Conservation (phyloP, 2,888 invertebrate genomes). For the Nomada ruficornis region DNA sequence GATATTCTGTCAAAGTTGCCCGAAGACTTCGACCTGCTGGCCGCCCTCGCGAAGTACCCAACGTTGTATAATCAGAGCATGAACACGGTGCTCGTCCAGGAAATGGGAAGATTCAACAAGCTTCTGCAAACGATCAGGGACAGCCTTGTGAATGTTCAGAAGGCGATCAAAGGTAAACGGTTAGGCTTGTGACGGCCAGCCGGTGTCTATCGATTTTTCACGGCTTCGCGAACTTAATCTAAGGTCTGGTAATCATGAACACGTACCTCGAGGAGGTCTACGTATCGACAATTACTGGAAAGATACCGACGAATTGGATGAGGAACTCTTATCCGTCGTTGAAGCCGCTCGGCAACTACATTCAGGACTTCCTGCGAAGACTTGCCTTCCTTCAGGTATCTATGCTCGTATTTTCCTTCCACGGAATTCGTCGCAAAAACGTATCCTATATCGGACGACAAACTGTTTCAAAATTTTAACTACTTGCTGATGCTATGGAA, state of each 20-base stretch:
- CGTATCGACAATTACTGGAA: conserved; percentile 92
- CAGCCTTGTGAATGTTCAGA: conserved; percentile 93
- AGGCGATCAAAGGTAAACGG: conserved; percentile 92
- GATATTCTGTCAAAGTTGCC: conserved; percentile 93
- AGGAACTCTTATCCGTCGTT: conserved; percentile 95
- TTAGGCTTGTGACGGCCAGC: not conserved
- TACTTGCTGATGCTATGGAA: no score
- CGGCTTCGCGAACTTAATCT: conserved; percentile 39
- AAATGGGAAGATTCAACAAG: conserved; percentile 92
- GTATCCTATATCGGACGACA: not conserved
- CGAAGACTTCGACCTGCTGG: conserved; percentile 88
- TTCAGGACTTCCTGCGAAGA: conserved; percentile 93
- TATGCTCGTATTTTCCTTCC: not conserved
- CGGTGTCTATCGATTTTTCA: conserved; percentile 31
- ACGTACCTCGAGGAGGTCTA: conserved; percentile 93
- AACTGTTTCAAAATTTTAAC: not conserved
- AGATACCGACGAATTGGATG: conserved; percentile 94
- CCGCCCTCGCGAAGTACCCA: conserved; percentile 89
- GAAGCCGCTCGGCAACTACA: conserved; percentile 95
- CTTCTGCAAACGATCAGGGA: conserved; percentile 90
- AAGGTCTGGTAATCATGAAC: conserved; percentile 95
- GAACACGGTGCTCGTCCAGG: conserved; percentile 96
- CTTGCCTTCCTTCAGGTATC: conserved; percentile 93
- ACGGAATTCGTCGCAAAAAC: not conserved
- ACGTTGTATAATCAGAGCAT: conserved; percentile 93